Conservation (phyloP, 2,797 vertebrate genomes). For the Sebastes cheni region DNA sequence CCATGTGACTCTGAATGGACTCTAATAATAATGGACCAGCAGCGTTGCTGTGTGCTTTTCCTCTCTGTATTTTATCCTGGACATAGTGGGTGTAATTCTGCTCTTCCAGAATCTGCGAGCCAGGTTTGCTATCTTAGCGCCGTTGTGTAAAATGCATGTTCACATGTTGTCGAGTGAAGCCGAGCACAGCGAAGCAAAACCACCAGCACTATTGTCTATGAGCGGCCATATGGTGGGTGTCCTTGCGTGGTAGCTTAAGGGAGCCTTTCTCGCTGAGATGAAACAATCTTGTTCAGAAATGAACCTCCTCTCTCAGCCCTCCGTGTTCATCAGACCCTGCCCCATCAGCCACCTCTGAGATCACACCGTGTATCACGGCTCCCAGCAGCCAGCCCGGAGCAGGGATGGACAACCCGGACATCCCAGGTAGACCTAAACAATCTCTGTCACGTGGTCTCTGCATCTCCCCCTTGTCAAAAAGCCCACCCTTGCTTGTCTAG, state of each 20-base stretch:
- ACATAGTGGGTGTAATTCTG: constrained; percentile 5
- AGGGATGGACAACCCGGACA: constrained; percentile 22
- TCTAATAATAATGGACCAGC: not conserved
- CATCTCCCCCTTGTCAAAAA: constrained; percentile 73
- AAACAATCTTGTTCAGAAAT: constrained; percentile 66
- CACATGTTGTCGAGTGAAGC: constrained; percentile 63
- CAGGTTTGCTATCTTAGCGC: constrained; percentile 32
- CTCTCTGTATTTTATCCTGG: constrained; percentile 4
- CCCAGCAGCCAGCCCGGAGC: constrained; percentile 21
- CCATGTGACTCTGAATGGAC: constrained; percentile 39
- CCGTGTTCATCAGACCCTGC: constrained; percentile 55
- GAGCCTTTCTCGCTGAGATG: constrained; percentile 73
- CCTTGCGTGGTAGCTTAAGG: constrained; percentile 78
- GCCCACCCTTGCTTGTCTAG: constrained; percentile 77
- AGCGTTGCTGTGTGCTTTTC: not conserved
- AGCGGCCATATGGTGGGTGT: constrained; percentile 81
- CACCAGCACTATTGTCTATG: constrained; percentile 66
- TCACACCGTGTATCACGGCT: constrained; percentile 36
- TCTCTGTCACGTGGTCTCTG: constrained; percentile 85
- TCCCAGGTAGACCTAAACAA: constrained; percentile 85
- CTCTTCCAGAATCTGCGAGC: constrained; percentile 27
- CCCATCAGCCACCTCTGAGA: constrained; percentile 53
- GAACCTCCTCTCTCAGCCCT: constrained; percentile 49
- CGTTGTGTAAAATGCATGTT: constrained; percentile 66
- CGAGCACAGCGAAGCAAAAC: constrained; percentile 71